A percentile compares a stretch with the other conserved stretches of the same genome.
Evolutionary conservation across 2,797 vertebrate genomes (phyloP).

Genomic region (Schizothorax lantsangensis): DNA sequence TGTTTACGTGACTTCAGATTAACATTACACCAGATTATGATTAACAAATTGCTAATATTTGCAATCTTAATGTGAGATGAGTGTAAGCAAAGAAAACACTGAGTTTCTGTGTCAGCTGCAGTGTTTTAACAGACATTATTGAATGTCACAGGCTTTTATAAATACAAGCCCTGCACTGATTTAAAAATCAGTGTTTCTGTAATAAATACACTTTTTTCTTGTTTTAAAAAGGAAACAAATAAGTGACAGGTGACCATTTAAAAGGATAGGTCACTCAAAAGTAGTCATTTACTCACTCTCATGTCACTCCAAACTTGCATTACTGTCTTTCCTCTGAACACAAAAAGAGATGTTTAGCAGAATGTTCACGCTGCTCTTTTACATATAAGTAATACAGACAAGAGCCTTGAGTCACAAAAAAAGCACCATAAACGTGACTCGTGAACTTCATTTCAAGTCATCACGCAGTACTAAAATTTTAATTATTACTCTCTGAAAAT

Average conservation of each 20-base stretch:
- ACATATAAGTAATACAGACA: background rate
- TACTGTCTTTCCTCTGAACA: background rate
- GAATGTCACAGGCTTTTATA: constrained; percentile 11
- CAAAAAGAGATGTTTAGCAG: background rate
- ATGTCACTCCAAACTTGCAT: background rate
- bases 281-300: background rate
- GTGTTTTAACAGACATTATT: background rate
- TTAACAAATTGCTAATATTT: constrained; percentile 17
- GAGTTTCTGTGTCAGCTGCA: background rate
- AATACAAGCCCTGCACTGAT: background rate
- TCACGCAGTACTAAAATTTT: background rate
- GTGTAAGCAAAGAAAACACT: constrained; percentile 6
- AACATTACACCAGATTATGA: background rate
- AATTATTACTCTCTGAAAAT: background rate
- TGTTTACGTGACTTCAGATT: constrained; percentile 19
- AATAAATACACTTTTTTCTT: background rate
- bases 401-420: no score
- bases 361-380: background rate
- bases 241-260: background rate
- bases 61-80: background rate
- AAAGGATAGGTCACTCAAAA: background rate
- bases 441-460: background rate
- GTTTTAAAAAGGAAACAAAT: background rate
- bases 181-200: background rate
- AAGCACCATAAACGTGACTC: background rate